phyloP scores from a whole-genome alignment of 2,888 invertebrate species.

The Nudaria mundana region DNA sequence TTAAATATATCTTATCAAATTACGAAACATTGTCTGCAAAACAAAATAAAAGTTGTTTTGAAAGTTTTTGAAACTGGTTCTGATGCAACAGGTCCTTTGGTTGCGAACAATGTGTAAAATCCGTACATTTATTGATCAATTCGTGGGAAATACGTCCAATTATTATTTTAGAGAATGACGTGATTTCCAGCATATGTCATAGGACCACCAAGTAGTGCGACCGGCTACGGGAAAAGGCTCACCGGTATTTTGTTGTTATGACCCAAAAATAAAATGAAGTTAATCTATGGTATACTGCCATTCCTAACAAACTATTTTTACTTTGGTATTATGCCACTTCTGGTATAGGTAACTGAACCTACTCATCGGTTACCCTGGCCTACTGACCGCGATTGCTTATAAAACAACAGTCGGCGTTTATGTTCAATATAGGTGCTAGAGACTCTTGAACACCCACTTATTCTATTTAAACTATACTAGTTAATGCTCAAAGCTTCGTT shows the following conservation, averaged over 20 bases:
- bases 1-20: background rate
- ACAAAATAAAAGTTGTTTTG: slow-evolving; percentile 2
- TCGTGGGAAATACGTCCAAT: too few species aligned
- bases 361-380: slow-evolving; percentile 68
- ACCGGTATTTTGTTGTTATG: too few species aligned
- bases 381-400: slow-evolving; percentile 68
- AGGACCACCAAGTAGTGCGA: too few species aligned
- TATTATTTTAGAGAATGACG: too few species aligned
- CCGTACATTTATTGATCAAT: too few species aligned
- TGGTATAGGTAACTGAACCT: slow-evolving; percentile 63
- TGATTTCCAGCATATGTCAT: too few species aligned
- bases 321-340: too few species aligned
- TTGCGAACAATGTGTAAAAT: slow-evolving; percentile 7
- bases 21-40: background rate
- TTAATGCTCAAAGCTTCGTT: too few species aligned
- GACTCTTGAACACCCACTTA: slow-evolving; percentile 22
- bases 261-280: too few species aligned
- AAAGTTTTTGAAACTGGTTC: slow-evolving; percentile 10
- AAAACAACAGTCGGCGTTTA: slow-evolving; percentile 56
- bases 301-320: too few species aligned
- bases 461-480: slow-evolving; percentile 23
- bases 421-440: slow-evolving; percentile 44
- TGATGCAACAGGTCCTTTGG: slow-evolving; percentile 13
- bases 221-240: too few species aligned
- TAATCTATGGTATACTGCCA: too few species aligned